phyloP scores from a whole-genome alignment of 1,140 invertebrate species.

The Armadillidium nasatum region DNA sequence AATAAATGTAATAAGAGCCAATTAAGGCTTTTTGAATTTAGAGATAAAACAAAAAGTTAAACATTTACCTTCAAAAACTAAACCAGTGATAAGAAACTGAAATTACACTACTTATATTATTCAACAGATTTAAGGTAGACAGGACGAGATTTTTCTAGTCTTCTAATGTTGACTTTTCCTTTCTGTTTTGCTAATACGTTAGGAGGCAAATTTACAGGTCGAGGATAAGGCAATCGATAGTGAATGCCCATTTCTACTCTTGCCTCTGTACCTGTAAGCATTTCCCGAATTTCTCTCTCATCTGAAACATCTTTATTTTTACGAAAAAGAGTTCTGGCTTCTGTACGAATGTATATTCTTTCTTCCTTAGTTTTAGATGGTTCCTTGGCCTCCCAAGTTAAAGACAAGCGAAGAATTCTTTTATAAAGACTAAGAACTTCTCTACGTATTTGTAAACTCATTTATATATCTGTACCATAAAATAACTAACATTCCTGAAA shows the following conservation, averaged over 20 bases:
- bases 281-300: not conserved
- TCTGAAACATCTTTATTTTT: not conserved
- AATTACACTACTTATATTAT: too few species aligned
- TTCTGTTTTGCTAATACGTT: not conserved
- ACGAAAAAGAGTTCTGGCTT: not conserved
- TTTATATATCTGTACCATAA: too few species aligned
- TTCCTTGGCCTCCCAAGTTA: not conserved
- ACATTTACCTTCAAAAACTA: too few species aligned
- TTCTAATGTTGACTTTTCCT: conserved; percentile 1
- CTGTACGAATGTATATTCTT: not conserved
- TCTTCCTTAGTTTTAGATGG: not conserved
- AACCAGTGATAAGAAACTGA: too few species aligned
- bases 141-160: not conserved
- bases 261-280: not conserved
- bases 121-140: not conserved
- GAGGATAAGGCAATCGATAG: not conserved
- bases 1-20: too few species aligned
- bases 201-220: not conserved
- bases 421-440: not conserved
- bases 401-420: not conserved
- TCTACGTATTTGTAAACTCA: not conserved
- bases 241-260: not conserved
- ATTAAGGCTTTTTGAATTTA: too few species aligned
- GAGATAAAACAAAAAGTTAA: too few species aligned
- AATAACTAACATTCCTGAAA: too few species aligned